Base-by-base conservation (phyloP, 1,140 invertebrate species). In the Scaptomyza pallida region DNA sequence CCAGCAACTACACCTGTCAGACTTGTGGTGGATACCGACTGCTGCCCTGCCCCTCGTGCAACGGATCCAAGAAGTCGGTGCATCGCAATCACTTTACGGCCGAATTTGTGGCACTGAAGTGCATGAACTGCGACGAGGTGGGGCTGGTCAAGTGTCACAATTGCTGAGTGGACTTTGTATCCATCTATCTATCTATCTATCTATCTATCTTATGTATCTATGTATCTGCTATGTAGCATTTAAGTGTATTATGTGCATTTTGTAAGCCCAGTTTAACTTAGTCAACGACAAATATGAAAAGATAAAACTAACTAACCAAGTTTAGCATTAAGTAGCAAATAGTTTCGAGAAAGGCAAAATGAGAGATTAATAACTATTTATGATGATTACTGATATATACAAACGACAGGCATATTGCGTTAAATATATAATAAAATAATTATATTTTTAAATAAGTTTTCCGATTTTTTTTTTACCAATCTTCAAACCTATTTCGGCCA, bases 51-150 rank as follows among this genome's bases (percentile, higher is more conserved):
- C 93, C 94, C 5, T 94, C 96, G 43, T 99, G 98, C 93, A 97
- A 97, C 85, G 98, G 98, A 6, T 98, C 97, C 90, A 99, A 99
- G 93, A 98, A 98, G 92, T 98, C 97, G 6, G 94, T 97, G 2
- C 96, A 98, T 89, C 93, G 97, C 75, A 98, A 99, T 92, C 95
- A 98, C 85, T 99, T 98, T 91, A 98, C 97, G 0, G 95, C 96
- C 16, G 97, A 98, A 92, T 97, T 98, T 91, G 95, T 97, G 44
- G 97, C 97, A 1, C 93, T 99, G 23, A 97, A 98, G 77, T 99
- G 98, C 92, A 98, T 98, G 95, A 97, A 97, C 89, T 99, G 98
- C 92, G 97, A 99, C 90, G 97, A 98, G 92, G 97, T 97, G 17
- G 98, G 97, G 26, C 93, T 99, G 8, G 95, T 98, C 4, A 94